Evolutionary conservation across 2,888 invertebrate species (phyloP).

Genomic region (Campaea margaritaria): DNA sequence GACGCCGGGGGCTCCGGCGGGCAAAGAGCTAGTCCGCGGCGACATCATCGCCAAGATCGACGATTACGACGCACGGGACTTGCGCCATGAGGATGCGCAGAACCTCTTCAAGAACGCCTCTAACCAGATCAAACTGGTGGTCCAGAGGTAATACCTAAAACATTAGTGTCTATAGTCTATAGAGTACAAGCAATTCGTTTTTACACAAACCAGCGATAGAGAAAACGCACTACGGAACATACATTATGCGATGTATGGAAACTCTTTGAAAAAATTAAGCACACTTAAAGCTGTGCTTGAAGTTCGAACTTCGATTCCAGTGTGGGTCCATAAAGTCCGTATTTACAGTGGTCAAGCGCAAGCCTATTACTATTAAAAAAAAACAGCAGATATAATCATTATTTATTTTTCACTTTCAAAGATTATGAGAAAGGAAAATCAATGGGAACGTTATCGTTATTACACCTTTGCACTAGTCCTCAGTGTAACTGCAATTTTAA

Average conservation of each 20-base stretch:
- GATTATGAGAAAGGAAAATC: background rate
- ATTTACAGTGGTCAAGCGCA: too few species aligned
- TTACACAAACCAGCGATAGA: too few species aligned
- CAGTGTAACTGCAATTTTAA: too few species aligned
- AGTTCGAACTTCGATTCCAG: background rate
- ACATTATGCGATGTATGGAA: too few species aligned
- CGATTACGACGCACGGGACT: conserved; percentile 94
- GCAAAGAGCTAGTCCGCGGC: conserved; percentile 93
- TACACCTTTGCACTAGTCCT: too few species aligned
- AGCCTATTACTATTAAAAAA: too few species aligned
- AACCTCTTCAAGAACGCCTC: conserved; percentile 93
- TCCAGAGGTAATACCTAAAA: conserved; percentile 88
- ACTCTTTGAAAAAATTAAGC: too few species aligned
- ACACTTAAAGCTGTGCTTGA: too few species aligned
- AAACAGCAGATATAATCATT: too few species aligned
- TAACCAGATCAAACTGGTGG: conserved; percentile 91
- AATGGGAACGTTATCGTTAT: background rate
- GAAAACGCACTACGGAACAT: too few species aligned
- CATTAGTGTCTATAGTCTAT: too few species aligned
- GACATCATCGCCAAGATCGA: conserved; percentile 96
- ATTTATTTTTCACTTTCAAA: background rate
- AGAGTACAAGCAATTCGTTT: too few species aligned
- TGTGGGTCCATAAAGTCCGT: background rate
- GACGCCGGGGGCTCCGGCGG: conserved; percentile 93
- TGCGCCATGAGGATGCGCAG: conserved; percentile 96